These are phyloP conservation scores for Acanthosoma haemorrhoidale DNA, from an alignment of 2,888 invertebrate species.

Conservation along the genomic window DNA sequence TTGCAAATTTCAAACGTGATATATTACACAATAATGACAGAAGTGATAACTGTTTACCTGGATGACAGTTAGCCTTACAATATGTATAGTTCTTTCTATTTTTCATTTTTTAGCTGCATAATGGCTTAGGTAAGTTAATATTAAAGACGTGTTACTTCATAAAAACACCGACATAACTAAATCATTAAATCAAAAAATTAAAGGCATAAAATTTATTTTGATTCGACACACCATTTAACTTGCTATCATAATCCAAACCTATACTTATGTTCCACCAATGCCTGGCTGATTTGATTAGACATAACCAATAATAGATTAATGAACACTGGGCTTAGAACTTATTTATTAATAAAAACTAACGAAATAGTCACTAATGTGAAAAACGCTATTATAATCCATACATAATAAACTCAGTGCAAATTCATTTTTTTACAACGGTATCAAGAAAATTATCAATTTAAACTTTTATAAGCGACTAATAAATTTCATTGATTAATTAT, in stretches of 20 bases:
- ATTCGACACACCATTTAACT: constrained; percentile 11
- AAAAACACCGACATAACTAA: not conserved
- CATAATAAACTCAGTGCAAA: too few species aligned
- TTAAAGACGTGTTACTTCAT: not conserved
- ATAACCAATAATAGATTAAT: too few species aligned
- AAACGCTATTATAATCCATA: too few species aligned
- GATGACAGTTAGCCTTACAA: constrained; percentile 4
- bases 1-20: constrained; percentile 3
- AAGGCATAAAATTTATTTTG: not conserved
- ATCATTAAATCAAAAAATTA: not conserved
- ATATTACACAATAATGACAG: constrained; percentile 5
- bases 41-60: constrained; percentile 24
- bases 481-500: too few species aligned
- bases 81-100: not conserved
- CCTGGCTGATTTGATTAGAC: not conserved
- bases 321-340: too few species aligned
- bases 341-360: too few species aligned
- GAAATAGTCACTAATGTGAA: too few species aligned
- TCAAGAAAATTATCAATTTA: too few species aligned
- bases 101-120: constrained; percentile 9
- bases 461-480: too few species aligned
- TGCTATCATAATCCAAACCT: constrained; percentile 22
- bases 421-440: too few species aligned
- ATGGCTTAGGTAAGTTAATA: not conserved
- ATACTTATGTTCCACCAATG: not conserved